Conservation (phyloP, 2,113 vertebrate genomes). For the Aleadryas rufinucha region DNA sequence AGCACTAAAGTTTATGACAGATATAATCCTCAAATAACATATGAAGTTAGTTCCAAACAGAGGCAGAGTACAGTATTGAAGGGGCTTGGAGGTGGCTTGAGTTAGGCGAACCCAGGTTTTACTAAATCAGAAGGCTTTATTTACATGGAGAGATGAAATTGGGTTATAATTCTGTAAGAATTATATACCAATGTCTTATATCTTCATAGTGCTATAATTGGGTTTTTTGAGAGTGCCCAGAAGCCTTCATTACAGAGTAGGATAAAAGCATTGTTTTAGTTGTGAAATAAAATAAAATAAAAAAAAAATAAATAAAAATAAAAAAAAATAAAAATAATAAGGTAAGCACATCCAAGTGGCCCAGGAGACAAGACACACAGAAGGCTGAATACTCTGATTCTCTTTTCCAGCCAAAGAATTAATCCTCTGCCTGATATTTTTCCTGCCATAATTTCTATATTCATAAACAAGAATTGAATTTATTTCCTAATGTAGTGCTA, state of each 20-base stretch:
- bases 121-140: neutral
- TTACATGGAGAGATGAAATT: neutral
- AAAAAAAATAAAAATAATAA: too few species aligned
- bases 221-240: neutral
- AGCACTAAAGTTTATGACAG: neutral
- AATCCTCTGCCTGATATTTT: neutral
- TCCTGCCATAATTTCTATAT: neutral
- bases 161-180: neutral
- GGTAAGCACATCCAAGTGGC: neutral
- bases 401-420: neutral
- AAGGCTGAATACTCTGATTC: neutral
- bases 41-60: neutral
- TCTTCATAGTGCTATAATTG: neutral
- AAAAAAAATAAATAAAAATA: too few species aligned
- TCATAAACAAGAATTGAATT: neutral
- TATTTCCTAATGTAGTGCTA: neutral
- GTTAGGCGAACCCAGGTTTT: neutral
- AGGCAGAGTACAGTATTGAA: neutral
- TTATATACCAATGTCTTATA: neutral
- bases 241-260: neutral
- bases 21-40: neutral
- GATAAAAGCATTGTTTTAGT: neutral
- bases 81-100: neutral
- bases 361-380: neutral
- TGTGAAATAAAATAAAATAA: neutral